phyloP scores from a whole-genome alignment of 2,797 vertebrate species.

The Propithecus deckenii region DNA sequence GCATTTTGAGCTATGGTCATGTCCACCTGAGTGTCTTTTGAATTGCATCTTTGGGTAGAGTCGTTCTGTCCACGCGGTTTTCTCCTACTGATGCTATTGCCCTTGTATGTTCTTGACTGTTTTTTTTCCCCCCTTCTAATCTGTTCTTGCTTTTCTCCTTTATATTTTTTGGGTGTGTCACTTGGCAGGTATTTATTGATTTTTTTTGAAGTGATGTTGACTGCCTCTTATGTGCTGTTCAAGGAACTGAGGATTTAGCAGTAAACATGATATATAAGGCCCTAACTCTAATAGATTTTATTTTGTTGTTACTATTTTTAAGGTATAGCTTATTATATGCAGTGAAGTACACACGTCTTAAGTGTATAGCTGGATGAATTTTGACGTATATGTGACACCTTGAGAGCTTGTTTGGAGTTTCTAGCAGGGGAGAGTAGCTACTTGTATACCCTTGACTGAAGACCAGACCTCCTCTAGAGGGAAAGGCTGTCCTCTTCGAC shows the following conservation, averaged over 20 bases:
- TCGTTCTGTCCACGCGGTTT: accelerated
- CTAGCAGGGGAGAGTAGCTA: too few relatives aligned
- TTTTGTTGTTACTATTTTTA: neutral
- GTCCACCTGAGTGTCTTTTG: neutral
- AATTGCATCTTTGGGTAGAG: too few relatives aligned
- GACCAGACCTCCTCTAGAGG: too few relatives aligned
- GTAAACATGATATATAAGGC: neutral
- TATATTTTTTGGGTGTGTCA: neutral
- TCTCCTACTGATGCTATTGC: neutral
- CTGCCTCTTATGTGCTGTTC: neutral
- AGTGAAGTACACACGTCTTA: neutral
- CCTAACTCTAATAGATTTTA: neutral
- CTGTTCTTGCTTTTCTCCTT: neutral
- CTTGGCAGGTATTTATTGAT: neutral
- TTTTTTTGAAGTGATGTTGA: neutral
- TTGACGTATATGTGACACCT: too few relatives aligned
- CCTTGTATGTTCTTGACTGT: neutral
- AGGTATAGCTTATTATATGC: neutral
- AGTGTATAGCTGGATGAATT: neutral
- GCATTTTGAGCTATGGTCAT: neutral
- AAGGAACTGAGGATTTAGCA: neutral
- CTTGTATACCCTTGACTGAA: too few relatives aligned
- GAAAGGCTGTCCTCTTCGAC: too few relatives aligned
- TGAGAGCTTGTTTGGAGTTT: too few relatives aligned
- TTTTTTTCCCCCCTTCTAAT: neutral